Conservation (phyloP, 2,797 vertebrate species). For the Lutjanus campechanus region DNA sequence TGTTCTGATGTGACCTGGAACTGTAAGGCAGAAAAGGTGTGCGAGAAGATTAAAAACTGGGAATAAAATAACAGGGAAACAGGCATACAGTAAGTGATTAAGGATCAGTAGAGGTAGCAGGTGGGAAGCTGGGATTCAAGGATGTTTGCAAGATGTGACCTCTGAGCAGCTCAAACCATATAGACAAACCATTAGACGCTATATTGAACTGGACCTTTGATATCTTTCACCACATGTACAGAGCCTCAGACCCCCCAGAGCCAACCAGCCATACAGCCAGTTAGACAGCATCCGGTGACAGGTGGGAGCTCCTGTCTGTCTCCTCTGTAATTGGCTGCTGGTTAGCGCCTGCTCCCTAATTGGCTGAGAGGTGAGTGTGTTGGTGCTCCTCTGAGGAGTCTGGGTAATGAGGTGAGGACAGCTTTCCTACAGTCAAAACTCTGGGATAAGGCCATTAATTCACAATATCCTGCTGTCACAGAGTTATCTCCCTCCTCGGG, state of each 20-base stretch:
- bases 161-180: neutral
- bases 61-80: neutral
- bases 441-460: conserved; percentile 60
- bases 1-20: conserved; percentile 99
- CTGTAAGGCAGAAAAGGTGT: conserved; percentile 76
- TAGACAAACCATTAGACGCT: conserved; percentile 14
- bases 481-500: conserved; percentile 31
- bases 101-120: neutral
- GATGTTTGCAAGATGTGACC: conserved; percentile 11
- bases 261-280: conserved; percentile 39
- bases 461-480: conserved; percentile 56
- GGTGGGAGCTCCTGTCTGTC: conserved; percentile 68
- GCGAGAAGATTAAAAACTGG: conserved; percentile 17
- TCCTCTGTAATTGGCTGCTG: conserved; percentile 64
- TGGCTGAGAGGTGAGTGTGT: conserved; percentile 72
- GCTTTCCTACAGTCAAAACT: conserved; percentile 64
- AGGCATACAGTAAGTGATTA: neutral
- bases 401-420: conserved; percentile 75
- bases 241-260: conserved; percentile 25
- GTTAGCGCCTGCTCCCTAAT: conserved; percentile 67
- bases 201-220: conserved; percentile 51
- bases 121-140: conserved; percentile 19
- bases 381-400: conserved; percentile 65
- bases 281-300: conserved; percentile 61
- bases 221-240: conserved; percentile 47